These are phyloP conservation scores for Anastatus disparis DNA, from an alignment of 1,140 invertebrate species.

Conservation along the genomic window DNA sequence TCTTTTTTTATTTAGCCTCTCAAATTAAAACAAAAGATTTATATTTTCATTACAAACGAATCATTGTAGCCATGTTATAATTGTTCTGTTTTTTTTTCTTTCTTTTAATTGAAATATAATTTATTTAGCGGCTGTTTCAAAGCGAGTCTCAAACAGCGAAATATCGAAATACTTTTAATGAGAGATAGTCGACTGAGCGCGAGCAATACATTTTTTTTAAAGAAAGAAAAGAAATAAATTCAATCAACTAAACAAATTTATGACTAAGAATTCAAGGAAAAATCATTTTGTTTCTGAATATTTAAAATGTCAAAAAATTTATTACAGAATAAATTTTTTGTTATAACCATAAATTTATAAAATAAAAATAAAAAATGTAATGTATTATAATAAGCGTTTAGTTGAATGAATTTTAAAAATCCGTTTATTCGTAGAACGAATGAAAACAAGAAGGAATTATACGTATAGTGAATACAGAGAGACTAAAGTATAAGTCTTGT, in stretches of 20 bases:
- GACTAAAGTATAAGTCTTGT: background rate
- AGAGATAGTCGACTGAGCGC: constrained; percentile 28
- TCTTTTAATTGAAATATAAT: background rate
- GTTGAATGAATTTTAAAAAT: constrained; percentile 1
- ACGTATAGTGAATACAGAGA: background rate
- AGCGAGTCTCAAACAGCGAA: constrained; percentile 23
- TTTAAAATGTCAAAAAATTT: background rate
- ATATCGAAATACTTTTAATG: constrained; percentile 21
- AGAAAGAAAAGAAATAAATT: constrained; percentile 2
- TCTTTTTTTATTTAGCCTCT: constrained; percentile 24
- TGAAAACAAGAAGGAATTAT: background rate
- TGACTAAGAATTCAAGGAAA: background rate
- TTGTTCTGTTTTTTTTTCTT: constrained; percentile 23
- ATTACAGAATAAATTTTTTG: constrained; percentile 11
- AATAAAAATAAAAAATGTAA: too few relatives aligned
- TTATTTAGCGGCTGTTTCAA: constrained; percentile 12
- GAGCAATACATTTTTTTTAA: background rate
- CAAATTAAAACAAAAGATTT: constrained; percentile 18
- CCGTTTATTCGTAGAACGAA: background rate
- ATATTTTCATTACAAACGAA: constrained; percentile 11
- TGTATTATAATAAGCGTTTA: background rate
- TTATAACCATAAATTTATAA: too few relatives aligned
- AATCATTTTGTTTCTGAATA: background rate
- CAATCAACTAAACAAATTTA: constrained; percentile 24
- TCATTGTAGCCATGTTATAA: constrained; percentile 21